Percentiles rank a stretch among this genome's conserved stretches.
phyloP scores from a whole-genome alignment of 2,888 invertebrate genomes.

The Drosophila nigritarsus region DNA sequence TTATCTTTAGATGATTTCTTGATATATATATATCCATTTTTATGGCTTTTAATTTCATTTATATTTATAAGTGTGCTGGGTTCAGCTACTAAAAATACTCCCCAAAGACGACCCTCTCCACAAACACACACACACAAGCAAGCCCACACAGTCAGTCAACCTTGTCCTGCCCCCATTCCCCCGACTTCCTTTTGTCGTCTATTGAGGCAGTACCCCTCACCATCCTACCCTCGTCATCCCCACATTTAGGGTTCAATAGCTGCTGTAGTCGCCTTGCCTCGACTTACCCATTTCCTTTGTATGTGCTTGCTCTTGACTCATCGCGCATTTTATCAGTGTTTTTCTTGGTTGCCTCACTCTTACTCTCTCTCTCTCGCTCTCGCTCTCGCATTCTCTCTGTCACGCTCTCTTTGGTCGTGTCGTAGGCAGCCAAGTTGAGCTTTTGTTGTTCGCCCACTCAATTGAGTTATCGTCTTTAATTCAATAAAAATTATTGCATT shows the following conservation, averaged over 20 bases:
- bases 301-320: constrained; percentile 38
- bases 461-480: constrained; percentile 76
- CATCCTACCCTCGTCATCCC: neutral
- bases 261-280: constrained; percentile 6
- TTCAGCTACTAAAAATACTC: constrained; percentile 1
- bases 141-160: constrained; percentile 14
- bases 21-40: constrained; percentile 3
- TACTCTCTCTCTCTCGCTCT: neutral
- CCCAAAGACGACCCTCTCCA: neutral
- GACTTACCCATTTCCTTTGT: constrained; percentile 39
- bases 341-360: constrained; percentile 12
- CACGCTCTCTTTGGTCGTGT: constrained; percentile 8
- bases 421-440: constrained; percentile 19
- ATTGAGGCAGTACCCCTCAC: neutral
- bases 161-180: neutral
- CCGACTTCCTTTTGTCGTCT: neutral
- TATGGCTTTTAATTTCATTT: constrained; percentile 11
- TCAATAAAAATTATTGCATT: constrained; percentile 70
- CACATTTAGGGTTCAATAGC: constrained; percentile 36
- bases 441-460: constrained; percentile 55
- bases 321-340: constrained; percentile 32
- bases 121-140: neutral
- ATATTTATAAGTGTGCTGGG: neutral
- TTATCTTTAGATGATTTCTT: neutral
- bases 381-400: neutral